Evolutionary conservation across 2,113 vertebrate species (phyloP).

Genomic region (Catharus fuscescens): DNA sequence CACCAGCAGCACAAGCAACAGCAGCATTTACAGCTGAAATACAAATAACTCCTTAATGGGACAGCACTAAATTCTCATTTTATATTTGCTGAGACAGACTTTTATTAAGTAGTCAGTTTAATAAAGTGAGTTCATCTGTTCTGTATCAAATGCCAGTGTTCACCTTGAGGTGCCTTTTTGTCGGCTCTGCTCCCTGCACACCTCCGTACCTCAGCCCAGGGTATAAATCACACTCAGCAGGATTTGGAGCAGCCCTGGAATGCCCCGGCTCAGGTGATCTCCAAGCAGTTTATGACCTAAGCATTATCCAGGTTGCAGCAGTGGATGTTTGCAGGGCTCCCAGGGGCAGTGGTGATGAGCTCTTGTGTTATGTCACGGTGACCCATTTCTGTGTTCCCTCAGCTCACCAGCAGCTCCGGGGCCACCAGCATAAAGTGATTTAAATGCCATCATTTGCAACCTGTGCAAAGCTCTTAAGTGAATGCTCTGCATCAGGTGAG

Average conservation of each 20-base stretch:
- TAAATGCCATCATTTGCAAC: neutral
- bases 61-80: neutral
- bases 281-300: neutral
- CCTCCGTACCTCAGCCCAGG: neutral
- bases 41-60: neutral
- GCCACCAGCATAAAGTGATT: neutral
- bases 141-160: neutral
- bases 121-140: neutral
- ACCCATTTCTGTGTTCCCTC: neutral
- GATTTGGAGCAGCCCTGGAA: conserved; percentile 8
- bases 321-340: neutral
- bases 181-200: neutral
- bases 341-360: accelerated
- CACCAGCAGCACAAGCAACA: neutral
- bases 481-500: neutral
- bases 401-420: neutral
- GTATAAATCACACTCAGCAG: neutral
- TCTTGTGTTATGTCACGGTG: neutral
- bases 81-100: neutral
- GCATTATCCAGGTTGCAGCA: neutral
- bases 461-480: neutral
- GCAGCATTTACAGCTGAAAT: neutral
- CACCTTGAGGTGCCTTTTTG: neutral
- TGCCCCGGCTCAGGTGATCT: neutral
- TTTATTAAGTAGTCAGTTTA: neutral